These are phyloP conservation scores for Rhinichthys klamathensis DNA, from an alignment of 2,113 vertebrate species.

Conservation along the genomic window DNA sequence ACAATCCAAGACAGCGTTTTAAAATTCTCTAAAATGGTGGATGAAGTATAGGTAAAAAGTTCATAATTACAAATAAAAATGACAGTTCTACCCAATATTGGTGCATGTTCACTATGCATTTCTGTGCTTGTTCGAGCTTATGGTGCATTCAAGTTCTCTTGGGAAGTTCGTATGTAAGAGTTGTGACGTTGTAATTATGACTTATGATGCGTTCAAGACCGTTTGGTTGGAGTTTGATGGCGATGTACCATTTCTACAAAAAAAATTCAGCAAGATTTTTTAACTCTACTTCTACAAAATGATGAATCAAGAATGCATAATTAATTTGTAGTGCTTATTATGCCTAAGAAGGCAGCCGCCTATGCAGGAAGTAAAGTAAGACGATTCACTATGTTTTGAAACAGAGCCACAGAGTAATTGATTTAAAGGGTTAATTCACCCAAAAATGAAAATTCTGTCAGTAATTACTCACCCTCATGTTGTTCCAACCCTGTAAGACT, in stretches of 20 bases:
- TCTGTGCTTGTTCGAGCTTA: no score
- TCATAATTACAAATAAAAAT: no score
- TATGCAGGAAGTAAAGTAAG: neutral
- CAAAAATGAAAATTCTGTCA: no score
- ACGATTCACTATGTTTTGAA: neutral
- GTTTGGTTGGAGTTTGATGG: no score
- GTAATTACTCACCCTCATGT: no score
- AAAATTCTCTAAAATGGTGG: neutral
- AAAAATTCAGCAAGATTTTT: neutral
- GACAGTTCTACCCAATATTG: no score
- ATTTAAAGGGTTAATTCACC: no score
- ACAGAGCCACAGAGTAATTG: neutral
- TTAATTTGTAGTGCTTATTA: neutral
- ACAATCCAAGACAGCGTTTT: neutral
- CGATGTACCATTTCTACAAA: neutral
- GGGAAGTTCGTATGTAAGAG: neutral
- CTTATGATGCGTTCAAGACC: neutral
- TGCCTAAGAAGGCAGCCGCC: no score
- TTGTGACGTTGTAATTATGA: no score
- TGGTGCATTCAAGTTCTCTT: no score
- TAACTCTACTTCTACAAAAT: neutral
- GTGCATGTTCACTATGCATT: no score
- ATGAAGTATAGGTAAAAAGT: neutral
- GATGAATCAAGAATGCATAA: neutral
- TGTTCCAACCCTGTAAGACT: no score